Evolutionary conservation across 2,113 vertebrate genomes (phyloP).

Genomic region (Glaucidium brasilianum): DNA sequence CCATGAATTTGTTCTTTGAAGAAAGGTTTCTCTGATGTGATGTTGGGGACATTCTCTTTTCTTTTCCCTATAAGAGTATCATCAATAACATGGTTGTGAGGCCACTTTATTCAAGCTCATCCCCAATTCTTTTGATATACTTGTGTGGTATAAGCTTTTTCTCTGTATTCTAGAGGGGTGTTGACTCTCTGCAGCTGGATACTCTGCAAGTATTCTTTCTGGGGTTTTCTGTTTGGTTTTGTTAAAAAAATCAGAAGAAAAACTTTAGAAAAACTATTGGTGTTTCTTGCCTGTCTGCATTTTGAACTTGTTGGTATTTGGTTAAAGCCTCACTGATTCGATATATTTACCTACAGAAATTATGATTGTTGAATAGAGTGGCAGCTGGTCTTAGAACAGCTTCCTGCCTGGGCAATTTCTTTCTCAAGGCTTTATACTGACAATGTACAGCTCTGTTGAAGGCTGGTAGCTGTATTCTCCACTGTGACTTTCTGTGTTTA

Average conservation of each 20-base stretch:
- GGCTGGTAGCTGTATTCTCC: not conserved
- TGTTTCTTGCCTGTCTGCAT: not conserved
- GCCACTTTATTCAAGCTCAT: not conserved
- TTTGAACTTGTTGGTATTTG: not conserved
- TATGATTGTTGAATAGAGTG: not conserved
- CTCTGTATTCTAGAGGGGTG: not conserved
- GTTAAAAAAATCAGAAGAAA: not conserved
- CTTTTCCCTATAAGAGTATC: not conserved
- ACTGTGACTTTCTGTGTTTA: not conserved
- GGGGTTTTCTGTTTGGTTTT: not conserved
- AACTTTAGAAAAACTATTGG: not conserved
- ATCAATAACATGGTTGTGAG: not conserved
- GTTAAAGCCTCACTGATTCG: not conserved
- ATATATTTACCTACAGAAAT: not conserved
- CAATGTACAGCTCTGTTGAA: not conserved
- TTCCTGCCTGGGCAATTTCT: not conserved
- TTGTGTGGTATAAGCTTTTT: not conserved
- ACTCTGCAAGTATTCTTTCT: not conserved
- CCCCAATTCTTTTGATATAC: not conserved
- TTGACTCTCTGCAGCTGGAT: not conserved
- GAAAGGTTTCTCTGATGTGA: not conserved
- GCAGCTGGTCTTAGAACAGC: not conserved
- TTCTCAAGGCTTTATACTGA: not conserved
- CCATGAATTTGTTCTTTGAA: not conserved
- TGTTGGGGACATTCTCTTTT: not conserved